Base-by-base conservation (phyloP, 2,113 vertebrate genomes). In the Mus pahari region DNA sequence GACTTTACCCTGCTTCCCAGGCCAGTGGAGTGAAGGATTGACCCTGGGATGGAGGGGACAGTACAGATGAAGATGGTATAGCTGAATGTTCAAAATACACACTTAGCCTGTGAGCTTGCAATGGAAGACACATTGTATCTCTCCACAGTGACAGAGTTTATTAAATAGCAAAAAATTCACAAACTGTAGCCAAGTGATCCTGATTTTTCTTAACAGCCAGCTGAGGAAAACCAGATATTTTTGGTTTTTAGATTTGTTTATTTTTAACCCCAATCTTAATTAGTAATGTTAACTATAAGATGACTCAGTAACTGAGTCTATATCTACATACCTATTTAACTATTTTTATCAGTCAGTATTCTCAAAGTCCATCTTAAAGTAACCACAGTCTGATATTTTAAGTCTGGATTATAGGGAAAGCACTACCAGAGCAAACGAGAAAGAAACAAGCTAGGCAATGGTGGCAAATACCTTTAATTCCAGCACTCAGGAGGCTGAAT, bases 311-410 rank as follows among this genome's bases (percentile, higher is more conserved):
- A 60, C 55, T 60, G 55, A 26, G 24, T 60, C 79, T 82, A 39
- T 82, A 39, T 82, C 79, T 58, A 82, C 36, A 58, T 82, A 58
- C 33, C 36, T 81, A 58, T 58, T 89, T 87, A 77, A 28, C 90
- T 83, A 79, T 93, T 60, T 94, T 31, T 93, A 42, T 94, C 19
- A 28, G 22, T 78, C 20, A 55, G 11, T 81, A 39, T 97, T 95
- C 75, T 86, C 9, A 48, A 60, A 64, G 26, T 74, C 68, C 87
- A 9, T 92, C 17, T 95, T 96, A 94, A 91, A 91, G 45, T 84
- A 93, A 83, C 62, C 36, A 7, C 74, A 79, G 3, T 31, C 4
- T 83, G 62, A 45, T 64, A 50, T 50, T 95, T 94, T 79, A 89
- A 95, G 91, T 75, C 68, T 86, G 39, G 26, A 42, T 84, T 48